Evolutionary conservation across 2,888 invertebrate species (phyloP).

Genomic region (Troides oblongomaculatus): DNA sequence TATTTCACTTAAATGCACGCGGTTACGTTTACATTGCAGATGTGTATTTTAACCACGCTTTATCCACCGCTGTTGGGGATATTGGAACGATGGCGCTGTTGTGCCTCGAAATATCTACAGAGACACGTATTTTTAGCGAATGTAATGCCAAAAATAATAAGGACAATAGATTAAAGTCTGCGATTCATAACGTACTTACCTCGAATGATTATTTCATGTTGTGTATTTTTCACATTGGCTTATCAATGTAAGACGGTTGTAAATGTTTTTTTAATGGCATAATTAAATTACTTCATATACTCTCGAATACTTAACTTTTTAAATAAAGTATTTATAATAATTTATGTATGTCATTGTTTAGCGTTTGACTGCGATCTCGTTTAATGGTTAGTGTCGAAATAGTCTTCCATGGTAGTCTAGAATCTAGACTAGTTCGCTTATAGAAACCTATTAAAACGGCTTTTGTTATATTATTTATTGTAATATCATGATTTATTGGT

Average conservation of each 20-base stretch:
- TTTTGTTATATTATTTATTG: too few relatives aligned
- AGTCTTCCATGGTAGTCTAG: too few relatives aligned
- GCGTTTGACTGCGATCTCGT: too few relatives aligned
- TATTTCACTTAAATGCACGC: constrained; percentile 46
- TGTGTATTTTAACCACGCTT: constrained; percentile 45
- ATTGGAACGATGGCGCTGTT: constrained; percentile 39
- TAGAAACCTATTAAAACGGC: too few relatives aligned
- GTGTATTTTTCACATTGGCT: neutral
- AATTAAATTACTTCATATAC: neutral
- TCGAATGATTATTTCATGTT: neutral
- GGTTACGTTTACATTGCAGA: constrained; percentile 40
- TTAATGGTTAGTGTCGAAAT: too few relatives aligned
- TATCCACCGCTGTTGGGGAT: constrained; percentile 37
- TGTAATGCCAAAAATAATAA: constrained; percentile 61
- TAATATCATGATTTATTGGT: too few relatives aligned
- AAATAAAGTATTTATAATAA: too few relatives aligned
- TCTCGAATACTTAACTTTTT: neutral
- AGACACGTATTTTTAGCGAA: constrained; percentile 70
- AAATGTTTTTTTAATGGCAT: neutral
- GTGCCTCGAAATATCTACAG: constrained; percentile 55
- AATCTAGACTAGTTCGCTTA: too few relatives aligned
- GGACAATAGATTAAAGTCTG: constrained; percentile 60
- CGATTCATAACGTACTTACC: constrained; percentile 42
- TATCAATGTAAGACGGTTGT: neutral
- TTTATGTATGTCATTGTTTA: too few relatives aligned